phyloP scores from a whole-genome alignment of 1,140 invertebrate species.

The Leptestheria dahalacensis region DNA sequence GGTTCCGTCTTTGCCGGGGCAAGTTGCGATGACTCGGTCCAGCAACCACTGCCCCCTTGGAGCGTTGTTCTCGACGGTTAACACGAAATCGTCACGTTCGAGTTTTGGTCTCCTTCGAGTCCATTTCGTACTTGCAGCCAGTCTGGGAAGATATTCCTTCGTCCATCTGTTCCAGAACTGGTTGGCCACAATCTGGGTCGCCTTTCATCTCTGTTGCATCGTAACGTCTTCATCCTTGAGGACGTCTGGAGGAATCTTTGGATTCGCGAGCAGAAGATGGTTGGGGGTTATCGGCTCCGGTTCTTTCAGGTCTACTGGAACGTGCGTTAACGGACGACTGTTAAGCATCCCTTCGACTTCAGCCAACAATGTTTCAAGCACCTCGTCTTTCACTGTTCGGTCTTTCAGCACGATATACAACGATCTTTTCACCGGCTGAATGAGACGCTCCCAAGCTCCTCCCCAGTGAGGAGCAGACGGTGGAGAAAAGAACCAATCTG shows the following conservation, averaged over 20 bases:
- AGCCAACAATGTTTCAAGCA: slow-evolving; percentile 12
- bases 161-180: slow-evolving; percentile 16
- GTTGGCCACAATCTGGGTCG: slow-evolving; percentile 9
- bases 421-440: slow-evolving; percentile 8
- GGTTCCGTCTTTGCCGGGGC: slow-evolving; percentile 4
- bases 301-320: slow-evolving; percentile 8
- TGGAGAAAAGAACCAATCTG: slow-evolving; percentile 10
- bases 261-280: slow-evolving; percentile 15
- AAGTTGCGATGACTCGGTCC: neutral
- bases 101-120: neutral
- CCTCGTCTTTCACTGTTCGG: slow-evolving; percentile 12
- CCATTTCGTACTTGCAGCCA: slow-evolving; percentile 15
- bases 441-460: slow-evolving; percentile 15
- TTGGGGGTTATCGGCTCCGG: slow-evolving; percentile 16
- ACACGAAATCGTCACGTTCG: neutral
- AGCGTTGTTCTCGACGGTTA: neutral
- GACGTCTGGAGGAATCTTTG: neutral
- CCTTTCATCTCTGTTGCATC: slow-evolving; percentile 6
- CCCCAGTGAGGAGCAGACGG: neutral
- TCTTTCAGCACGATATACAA: slow-evolving; percentile 12
- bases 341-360: slow-evolving; percentile 14
- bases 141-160: slow-evolving; percentile 14
- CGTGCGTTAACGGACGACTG: slow-evolving; percentile 10
- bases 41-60: slow-evolving; percentile 11
- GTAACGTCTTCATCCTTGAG: slow-evolving; percentile 6